Conservation (phyloP, 2,888 invertebrate genomes). For the Branchellion lobata region DNA sequence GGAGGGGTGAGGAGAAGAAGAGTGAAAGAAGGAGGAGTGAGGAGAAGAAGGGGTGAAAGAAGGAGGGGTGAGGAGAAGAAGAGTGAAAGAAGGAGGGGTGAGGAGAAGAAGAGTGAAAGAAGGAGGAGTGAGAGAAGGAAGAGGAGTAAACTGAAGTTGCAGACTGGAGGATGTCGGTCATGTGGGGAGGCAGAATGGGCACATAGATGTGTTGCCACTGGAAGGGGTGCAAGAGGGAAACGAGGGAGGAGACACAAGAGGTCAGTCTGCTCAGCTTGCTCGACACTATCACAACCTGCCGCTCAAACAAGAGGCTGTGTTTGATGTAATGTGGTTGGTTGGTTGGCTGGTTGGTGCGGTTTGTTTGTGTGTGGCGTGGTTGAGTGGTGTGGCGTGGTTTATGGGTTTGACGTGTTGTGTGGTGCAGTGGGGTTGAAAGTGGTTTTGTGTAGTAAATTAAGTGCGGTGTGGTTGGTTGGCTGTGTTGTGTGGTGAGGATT, state of each 20-base stretch:
- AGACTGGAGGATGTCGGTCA: slow-evolving; percentile 71
- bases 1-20: no score
- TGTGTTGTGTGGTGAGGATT: no score
- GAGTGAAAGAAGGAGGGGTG: no score
- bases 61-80: no score
- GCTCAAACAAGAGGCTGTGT: slow-evolving; percentile 82
- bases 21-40: no score
- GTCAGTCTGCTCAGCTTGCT: slow-evolving; percentile 83
- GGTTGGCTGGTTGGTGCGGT: not conserved
- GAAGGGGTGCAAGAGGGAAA: slow-evolving; percentile 93
- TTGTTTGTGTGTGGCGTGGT: not conserved
- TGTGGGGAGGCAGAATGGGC: slow-evolving; percentile 83
- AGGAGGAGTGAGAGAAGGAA: no score
- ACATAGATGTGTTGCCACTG: slow-evolving; percentile 98
- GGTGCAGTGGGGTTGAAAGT: no score
- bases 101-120: no score
- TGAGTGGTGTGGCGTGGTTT: not conserved
- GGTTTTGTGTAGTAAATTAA: no score
- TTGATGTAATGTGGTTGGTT: no score
- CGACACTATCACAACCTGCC: slow-evolving; percentile 88
- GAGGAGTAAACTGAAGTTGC: not conserved
- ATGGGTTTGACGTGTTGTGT: not conserved
- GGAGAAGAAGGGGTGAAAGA: no score
- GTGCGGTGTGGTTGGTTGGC: no score
- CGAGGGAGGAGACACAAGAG: slow-evolving; percentile 82